Evolutionary conservation across 2,113 vertebrate species (phyloP).

Genomic region (Elephantulus edwardii): DNA sequence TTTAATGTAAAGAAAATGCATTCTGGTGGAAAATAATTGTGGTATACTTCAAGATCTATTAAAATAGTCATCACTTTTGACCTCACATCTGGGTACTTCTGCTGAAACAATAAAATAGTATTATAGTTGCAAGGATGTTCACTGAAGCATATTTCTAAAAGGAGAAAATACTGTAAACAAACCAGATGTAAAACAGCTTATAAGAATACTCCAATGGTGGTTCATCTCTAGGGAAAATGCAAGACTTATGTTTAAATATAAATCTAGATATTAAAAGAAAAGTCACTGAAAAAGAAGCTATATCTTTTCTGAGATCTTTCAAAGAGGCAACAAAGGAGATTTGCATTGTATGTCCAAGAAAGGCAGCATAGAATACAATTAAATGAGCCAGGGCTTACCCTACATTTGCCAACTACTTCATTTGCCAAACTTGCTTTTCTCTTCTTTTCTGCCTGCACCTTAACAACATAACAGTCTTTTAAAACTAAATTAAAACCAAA

Average conservation of each 20-base stretch:
- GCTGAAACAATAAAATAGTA: conserved; percentile 1
- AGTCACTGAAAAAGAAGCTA: background rate
- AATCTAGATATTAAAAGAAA: conserved; percentile 17
- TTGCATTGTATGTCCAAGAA: background rate
- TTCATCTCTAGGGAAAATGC: background rate
- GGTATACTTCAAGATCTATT: background rate
- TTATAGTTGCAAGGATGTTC: background rate
- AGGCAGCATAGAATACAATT: background rate
- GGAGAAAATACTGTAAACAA: background rate
- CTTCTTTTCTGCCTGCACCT: background rate
- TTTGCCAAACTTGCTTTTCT: background rate
- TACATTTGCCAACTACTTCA: background rate
- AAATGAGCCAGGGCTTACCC: background rate
- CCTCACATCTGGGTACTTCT: background rate
- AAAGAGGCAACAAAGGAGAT: background rate
- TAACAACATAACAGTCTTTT: background rate
- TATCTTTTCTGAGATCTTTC: background rate
- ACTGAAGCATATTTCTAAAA: background rate
- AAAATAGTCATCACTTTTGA: background rate
- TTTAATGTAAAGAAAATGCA: conserved; percentile 4
- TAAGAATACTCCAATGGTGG: background rate
- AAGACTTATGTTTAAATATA: background rate
- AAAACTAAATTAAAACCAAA: background rate
- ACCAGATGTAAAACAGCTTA: background rate
- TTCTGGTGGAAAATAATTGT: conserved; percentile 16